Conservation (phyloP, 2,888 invertebrate genomes). For the Aelia acuminata region DNA sequence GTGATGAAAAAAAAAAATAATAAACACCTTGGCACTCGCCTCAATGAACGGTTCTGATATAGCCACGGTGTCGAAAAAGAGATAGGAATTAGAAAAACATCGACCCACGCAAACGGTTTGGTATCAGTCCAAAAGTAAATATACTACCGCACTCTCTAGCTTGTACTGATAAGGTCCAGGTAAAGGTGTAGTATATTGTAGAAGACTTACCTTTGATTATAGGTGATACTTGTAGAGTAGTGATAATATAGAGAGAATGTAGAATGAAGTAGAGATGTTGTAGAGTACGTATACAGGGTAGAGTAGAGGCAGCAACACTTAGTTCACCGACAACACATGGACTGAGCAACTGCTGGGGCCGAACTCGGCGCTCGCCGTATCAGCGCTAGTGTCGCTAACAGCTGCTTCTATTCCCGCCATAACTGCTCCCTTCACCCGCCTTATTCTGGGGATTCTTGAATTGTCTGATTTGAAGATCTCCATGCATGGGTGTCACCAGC, state of each 20-base stretch:
- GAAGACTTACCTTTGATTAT: background rate
- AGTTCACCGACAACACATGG: background rate
- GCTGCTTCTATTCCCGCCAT: background rate
- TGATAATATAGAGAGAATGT: background rate
- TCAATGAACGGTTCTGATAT: conserved; percentile 19
- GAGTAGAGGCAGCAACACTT: background rate
- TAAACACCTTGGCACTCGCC: background rate
- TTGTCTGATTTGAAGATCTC: no score
- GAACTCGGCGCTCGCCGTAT: background rate
- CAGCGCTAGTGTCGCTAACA: conserved; percentile 5
- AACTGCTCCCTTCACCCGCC: no score
- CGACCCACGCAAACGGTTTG: conserved; percentile 37
- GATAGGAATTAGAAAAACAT: background rate
- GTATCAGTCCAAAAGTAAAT: conserved; percentile 33
- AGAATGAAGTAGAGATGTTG: background rate
- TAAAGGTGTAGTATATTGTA: background rate
- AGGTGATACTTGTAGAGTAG: background rate
- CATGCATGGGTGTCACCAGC: no score
- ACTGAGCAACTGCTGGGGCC: background rate
- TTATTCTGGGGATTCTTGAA: no score
- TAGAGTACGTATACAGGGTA: background rate
- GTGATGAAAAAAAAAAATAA: background rate
- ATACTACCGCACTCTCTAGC: background rate
- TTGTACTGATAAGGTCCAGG: background rate
- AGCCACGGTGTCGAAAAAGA: background rate